Base-by-base conservation (phyloP, 2,888 invertebrate genomes). In the Thecophora atra region DNA sequence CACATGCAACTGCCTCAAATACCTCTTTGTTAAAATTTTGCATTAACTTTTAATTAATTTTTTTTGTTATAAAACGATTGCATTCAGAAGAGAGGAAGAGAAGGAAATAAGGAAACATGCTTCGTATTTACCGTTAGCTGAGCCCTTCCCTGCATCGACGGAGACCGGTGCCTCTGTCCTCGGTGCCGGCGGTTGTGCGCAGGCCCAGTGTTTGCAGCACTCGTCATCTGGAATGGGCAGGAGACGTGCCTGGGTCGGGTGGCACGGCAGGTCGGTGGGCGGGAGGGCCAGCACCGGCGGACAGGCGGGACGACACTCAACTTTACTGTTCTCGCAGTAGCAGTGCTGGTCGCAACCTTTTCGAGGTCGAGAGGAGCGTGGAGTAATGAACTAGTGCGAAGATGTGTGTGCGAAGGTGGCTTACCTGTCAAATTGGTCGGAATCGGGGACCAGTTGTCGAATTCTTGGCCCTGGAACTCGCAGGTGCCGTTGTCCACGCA, bases 401-500 rank as follows among this genome's bases (percentile, higher is more conserved):
- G 15, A 63, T 26, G 26, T 37, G 30, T 24, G 58, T 37, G 37
- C 11, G 2, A 11, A 37, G 17, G 3, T 17, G 24, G 15, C 79
- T 81, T 77, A 85, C 86, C 86, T 15, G 94, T 94, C 3, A 96
- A 87, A 70, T 92, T 90, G 11, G 90, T 87, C 0, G 96, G 96
- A 62, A 97, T 91, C 79, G 93, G 92, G 71, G 93, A 92, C 92
- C 94, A 95, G 85, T 96, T 95, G 54, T 87, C 87, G 60, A 87
- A 85, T 56, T 80, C 83, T 54, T 90, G 87, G 52, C 92, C 94
- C 76, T 92, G 90, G 80, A 92, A 93, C 69, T 89, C 87, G 81
- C 96, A 96, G 0, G 94, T 93, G 0, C 95, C 95, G 81, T 95
- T 95, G 82, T 92, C 92, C 73, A 92, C 89, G 78, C 95, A 96